These are phyloP conservation scores for Idaea straminata DNA, from an alignment of 2,888 invertebrate genomes.

Conservation along the genomic window DNA sequence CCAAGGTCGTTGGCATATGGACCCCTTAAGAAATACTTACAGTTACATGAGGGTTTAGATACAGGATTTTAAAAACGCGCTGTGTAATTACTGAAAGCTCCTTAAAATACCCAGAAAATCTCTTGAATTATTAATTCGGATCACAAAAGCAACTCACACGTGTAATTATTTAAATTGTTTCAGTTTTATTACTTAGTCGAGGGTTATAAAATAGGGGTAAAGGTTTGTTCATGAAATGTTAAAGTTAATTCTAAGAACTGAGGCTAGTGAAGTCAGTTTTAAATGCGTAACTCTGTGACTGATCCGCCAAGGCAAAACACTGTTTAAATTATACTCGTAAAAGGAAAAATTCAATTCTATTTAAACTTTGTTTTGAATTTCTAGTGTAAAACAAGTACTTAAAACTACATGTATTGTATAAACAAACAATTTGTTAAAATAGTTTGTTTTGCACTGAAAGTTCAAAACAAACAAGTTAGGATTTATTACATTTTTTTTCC, in stretches of 20 bases:
- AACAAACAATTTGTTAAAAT: too few species aligned
- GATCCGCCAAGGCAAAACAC: not conserved
- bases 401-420: not conserved
- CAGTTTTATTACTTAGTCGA: not conserved
- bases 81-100: not conserved
- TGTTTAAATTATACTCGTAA: not conserved
- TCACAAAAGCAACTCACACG: not conserved
- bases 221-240: not conserved
- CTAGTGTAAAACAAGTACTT: not conserved
- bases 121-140: not conserved
- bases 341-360: not conserved
- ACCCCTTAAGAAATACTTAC: too few species aligned
- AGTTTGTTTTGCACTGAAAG: too few species aligned
- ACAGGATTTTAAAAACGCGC: not conserved
- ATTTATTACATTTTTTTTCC: too few species aligned
- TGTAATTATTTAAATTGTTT: not conserved
- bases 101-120: not conserved
- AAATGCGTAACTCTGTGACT: not conserved
- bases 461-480: too few species aligned
- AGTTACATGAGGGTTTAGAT: not conserved
- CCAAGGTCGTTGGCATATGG: too few species aligned
- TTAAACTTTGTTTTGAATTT: not conserved
- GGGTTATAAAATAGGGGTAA: not conserved
- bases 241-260: not conserved
- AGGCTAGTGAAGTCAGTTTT: not conserved